Percentiles rank a stretch among this genome's conserved stretches.
phyloP scores from a whole-genome alignment of 2,113 vertebrate species.

The Anoura caudifer region DNA sequence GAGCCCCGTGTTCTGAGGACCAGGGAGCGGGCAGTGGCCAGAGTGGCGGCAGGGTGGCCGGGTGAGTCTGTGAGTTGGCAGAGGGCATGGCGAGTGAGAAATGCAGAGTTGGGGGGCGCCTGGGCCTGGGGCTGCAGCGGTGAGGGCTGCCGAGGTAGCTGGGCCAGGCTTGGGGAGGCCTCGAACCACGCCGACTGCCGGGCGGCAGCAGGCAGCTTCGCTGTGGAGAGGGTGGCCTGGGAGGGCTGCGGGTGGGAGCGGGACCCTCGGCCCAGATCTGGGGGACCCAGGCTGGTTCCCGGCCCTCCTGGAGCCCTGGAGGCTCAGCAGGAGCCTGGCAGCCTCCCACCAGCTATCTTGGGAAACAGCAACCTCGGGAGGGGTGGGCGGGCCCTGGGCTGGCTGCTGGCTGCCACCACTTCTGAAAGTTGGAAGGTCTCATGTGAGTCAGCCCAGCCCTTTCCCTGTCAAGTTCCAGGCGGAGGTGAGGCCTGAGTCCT shows the following conservation, averaged over 20 bases:
- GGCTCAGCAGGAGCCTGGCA: not conserved
- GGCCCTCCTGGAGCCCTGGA: not conserved
- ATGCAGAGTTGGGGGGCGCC: too few relatives aligned
- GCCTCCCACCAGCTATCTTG: not conserved
- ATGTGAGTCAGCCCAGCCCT: not conserved
- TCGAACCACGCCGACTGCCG: fast-evolving
- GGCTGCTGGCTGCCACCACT: not conserved
- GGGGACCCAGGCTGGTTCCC: not conserved
- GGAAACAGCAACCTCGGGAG: not conserved
- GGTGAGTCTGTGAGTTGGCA: fast-evolving
- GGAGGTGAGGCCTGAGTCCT: not conserved
- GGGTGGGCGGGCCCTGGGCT: not conserved
- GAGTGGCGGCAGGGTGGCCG: not conserved
- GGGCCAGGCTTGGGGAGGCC: not conserved
- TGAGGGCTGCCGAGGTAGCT: fast-evolving
- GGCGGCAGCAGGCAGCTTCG: not conserved
- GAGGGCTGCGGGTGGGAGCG: not conserved
- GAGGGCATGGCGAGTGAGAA: not conserved
- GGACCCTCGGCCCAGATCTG: not conserved
- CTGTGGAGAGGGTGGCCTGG: not conserved
- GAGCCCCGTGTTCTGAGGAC: not conserved
- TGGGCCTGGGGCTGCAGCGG: not conserved
- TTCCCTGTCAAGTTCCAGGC: not conserved
- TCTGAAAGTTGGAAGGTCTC: not conserved
- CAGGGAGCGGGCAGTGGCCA: not conserved